Percentiles rank a stretch among this genome's conserved stretches.
phyloP scores from a whole-genome alignment of 2,797 vertebrate genomes.

The Lateolabrax maculatus region DNA sequence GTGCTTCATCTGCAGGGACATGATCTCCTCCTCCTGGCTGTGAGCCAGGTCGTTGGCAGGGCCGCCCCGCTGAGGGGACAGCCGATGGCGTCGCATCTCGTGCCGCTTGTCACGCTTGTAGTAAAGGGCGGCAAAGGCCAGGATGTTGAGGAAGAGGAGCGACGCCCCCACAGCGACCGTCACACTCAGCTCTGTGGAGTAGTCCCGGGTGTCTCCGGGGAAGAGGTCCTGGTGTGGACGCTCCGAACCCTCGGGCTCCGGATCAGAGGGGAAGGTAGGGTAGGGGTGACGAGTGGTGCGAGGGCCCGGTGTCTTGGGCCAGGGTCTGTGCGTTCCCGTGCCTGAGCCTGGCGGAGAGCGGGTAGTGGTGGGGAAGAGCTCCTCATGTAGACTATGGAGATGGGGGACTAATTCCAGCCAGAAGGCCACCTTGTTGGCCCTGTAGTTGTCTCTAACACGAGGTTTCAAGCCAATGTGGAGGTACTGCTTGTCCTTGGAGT shows the following conservation, averaged over 20 bases:
- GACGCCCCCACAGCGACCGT: slow-evolving; percentile 95
- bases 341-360: slow-evolving; percentile 83
- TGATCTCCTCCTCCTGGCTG: slow-evolving; percentile 93
- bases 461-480: slow-evolving; percentile 96
- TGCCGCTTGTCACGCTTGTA: slow-evolving; percentile 94
- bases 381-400: slow-evolving; percentile 91
- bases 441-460: slow-evolving; percentile 93
- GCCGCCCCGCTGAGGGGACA: slow-evolving; percentile 87
- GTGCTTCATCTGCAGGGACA: slow-evolving; percentile 94
- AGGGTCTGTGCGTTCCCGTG: slow-evolving; percentile 71
- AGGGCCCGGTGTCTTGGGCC: slow-evolving; percentile 79
- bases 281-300: slow-evolving; percentile 88
- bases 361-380: slow-evolving; percentile 89
- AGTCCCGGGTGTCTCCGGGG: slow-evolving; percentile 91
- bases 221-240: slow-evolving; percentile 85
- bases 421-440: slow-evolving; percentile 96
- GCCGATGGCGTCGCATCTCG: slow-evolving; percentile 90
- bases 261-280: slow-evolving; percentile 85
- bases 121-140: slow-evolving; percentile 95
- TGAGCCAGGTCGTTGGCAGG: slow-evolving; percentile 92
- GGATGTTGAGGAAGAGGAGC: slow-evolving; percentile 95
- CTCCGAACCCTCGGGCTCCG: slow-evolving; percentile 82
- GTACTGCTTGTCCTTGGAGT: slow-evolving; percentile 96
- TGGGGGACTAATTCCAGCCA: slow-evolving; percentile 96
- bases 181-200: slow-evolving; percentile 94